Conservation (phyloP, 2,888 invertebrate species). For the Watsonalla binaria region DNA sequence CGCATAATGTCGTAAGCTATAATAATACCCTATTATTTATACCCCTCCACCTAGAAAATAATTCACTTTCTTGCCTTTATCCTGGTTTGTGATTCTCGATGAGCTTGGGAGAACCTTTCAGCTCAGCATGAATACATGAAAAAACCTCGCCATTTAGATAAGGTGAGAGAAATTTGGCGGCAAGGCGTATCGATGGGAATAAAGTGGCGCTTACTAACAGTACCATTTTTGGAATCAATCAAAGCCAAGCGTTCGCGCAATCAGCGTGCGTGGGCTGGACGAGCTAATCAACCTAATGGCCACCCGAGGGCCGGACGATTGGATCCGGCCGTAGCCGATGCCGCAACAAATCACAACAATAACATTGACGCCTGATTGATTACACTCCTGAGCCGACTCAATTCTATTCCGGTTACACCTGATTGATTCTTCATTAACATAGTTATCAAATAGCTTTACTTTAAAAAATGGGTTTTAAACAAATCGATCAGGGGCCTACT, state of each 20-base stretch:
- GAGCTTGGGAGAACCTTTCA: no score
- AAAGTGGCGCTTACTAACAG: constrained; percentile 40
- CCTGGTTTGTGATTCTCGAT: no score
- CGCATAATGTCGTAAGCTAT: background rate
- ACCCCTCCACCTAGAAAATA: no score
- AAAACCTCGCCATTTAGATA: background rate
- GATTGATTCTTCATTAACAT: constrained; percentile 49
- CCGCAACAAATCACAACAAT: constrained; percentile 72
- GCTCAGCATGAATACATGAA: no score
- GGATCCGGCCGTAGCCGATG: constrained; percentile 29
- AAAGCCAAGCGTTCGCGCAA: constrained; percentile 64
- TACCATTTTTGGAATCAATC: constrained; percentile 70
- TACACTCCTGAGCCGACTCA: constrained; percentile 50
- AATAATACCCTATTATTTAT: background rate
- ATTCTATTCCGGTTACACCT: constrained; percentile 54
- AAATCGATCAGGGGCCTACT: no score
- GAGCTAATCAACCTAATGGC: constrained; percentile 74
- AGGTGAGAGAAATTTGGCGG: constrained; percentile 6
- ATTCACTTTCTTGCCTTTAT: no score
- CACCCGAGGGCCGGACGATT: constrained; percentile 36
- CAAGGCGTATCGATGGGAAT: constrained; percentile 31
- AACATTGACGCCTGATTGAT: constrained; percentile 67
- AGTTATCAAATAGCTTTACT: constrained; percentile 8
- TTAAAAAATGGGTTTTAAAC: background rate
- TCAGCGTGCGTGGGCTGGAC: constrained; percentile 63